Percentiles rank a stretch among this genome's conserved stretches.
phyloP scores from a whole-genome alignment of 2,888 invertebrate genomes.

The Papilio gigon region DNA sequence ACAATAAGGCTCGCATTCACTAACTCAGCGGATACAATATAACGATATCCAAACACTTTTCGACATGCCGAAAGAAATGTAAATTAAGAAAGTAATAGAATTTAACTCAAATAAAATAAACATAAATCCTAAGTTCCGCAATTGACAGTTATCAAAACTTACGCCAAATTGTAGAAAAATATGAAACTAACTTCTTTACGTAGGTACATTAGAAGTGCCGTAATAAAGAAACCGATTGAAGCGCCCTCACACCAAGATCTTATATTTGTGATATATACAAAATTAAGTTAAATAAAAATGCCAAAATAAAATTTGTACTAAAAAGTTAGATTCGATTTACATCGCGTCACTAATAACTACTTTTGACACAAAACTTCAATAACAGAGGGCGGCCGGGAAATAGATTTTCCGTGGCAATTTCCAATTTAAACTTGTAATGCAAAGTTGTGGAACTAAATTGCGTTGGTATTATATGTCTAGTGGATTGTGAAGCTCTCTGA shows the following conservation, averaged over 20 bases:
- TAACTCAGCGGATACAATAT: background rate
- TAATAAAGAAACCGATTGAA: too few relatives aligned
- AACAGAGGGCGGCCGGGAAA: slow-evolving; percentile 21
- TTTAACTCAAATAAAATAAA: background rate
- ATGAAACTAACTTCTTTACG: too few relatives aligned
- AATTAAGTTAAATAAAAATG: slow-evolving; percentile 2
- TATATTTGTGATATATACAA: too few relatives aligned
- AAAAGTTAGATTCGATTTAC: slow-evolving; percentile 24
- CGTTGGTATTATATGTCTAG: slow-evolving; percentile 32
- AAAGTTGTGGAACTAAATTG: slow-evolving; percentile 34
- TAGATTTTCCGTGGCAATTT: slow-evolving; percentile 32
- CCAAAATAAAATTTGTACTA: background rate
- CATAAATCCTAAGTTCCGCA: too few relatives aligned
- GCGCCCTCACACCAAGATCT: too few relatives aligned
- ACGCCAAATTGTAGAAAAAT: too few relatives aligned
- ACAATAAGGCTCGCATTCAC: slow-evolving; percentile 2
- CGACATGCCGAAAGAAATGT: background rate
- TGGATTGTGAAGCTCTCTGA: slow-evolving; percentile 22
- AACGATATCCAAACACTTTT: background rate
- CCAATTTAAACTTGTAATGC: slow-evolving; percentile 39
- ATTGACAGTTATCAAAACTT: too few relatives aligned
- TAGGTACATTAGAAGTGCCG: too few relatives aligned
- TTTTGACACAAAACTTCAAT: slow-evolving; percentile 33
- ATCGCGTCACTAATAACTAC: slow-evolving; percentile 25
- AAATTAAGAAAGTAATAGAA: background rate